A percentile compares a stretch with the other conserved stretches of the same genome.
Evolutionary conservation across 2,113 vertebrate species (phyloP).

Genomic region (Tragelaphus scriptus): DNA sequence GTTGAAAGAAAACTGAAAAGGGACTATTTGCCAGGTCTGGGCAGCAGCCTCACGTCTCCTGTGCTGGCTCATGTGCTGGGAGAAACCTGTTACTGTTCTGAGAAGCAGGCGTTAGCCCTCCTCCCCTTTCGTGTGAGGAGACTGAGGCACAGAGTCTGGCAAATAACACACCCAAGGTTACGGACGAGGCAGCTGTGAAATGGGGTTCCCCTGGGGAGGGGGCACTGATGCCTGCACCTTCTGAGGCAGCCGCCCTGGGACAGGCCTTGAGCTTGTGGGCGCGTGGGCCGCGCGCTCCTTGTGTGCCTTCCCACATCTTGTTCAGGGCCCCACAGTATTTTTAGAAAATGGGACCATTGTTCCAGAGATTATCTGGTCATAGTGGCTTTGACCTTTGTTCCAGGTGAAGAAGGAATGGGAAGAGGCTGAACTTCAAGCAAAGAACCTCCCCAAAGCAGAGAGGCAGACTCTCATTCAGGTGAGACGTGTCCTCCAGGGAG

Average conservation of each 20-base stretch:
- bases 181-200: not conserved
- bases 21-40: not conserved
- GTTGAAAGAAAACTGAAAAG: not conserved
- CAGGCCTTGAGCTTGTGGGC: not conserved
- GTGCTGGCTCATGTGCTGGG: not conserved
- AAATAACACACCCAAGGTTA: not conserved
- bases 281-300: not conserved
- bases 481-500: not conserved
- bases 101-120: not conserved
- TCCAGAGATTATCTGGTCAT: not conserved
- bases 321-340: not conserved
- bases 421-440: constrained; percentile 94
- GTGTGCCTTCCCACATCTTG: not conserved
- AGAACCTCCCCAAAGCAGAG: constrained; percentile 96
- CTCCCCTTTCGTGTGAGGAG: not conserved
- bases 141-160: not conserved
- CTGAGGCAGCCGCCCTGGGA: not conserved
- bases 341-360: not conserved
- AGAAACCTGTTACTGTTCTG: not conserved
- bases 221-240: not conserved
- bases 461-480: constrained; percentile 97
- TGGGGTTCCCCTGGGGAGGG: not conserved
- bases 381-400: constrained; percentile 1
- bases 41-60: too few species aligned
- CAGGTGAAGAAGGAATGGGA: constrained; percentile 99